phyloP scores from a whole-genome alignment of 1,140 invertebrate genomes.

The Episyrphus balteatus region DNA sequence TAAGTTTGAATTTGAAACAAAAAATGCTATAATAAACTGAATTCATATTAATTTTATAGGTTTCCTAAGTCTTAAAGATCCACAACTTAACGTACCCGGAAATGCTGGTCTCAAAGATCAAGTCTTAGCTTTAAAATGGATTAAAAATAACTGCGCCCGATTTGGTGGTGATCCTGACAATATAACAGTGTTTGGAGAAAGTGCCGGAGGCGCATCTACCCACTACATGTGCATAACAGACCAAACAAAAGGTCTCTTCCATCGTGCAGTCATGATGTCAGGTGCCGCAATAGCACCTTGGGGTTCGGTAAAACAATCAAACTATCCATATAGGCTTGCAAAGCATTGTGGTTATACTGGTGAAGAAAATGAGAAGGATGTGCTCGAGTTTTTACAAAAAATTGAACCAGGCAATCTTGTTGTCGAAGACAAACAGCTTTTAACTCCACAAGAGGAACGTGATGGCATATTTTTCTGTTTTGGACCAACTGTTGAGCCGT shows the following conservation, averaged over 20 bases:
- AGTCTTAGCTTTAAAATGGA: constrained; percentile 43
- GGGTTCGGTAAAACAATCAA: constrained; percentile 17
- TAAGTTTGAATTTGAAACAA: constrained; percentile 6
- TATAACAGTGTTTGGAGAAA: constrained; percentile 39
- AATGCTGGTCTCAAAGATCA: constrained; percentile 37
- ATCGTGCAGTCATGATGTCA: constrained; percentile 41
- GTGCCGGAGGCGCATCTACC: constrained; percentile 37
- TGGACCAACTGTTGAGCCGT: constrained; percentile 26
- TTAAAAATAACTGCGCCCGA: constrained; percentile 49
- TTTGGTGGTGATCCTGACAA: constrained; percentile 41
- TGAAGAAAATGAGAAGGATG: constrained; percentile 17
- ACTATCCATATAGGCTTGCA: constrained; percentile 19
- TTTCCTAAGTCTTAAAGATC: constrained; percentile 32
- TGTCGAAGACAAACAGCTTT: constrained; percentile 19
- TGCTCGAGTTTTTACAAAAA: constrained; percentile 14
- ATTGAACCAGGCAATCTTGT: constrained; percentile 42
- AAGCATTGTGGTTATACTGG: constrained; percentile 23
- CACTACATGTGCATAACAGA: constrained; percentile 45
- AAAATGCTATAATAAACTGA: no score
- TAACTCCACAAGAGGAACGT: constrained; percentile 15
- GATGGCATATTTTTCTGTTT: constrained; percentile 17
- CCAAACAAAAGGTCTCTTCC: constrained; percentile 36
- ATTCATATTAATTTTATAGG: constrained; percentile 14
- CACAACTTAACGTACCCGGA: constrained; percentile 25
- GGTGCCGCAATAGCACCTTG: constrained; percentile 39